These are phyloP conservation scores for Mimachlamys varia DNA, from an alignment of 2,888 invertebrate species.

Conservation along the genomic window DNA sequence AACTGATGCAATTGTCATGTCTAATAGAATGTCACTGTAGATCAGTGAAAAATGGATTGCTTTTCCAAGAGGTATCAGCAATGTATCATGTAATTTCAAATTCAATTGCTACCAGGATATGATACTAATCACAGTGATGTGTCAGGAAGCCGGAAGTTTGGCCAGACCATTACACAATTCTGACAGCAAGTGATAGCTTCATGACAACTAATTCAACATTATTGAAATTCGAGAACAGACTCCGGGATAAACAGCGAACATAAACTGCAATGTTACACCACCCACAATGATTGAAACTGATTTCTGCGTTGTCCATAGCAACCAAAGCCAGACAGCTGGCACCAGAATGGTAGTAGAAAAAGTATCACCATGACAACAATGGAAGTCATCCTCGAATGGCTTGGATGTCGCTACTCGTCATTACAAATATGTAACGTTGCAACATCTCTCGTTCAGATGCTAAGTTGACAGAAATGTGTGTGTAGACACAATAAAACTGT, in stretches of 20 bases:
- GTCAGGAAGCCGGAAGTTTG: background rate
- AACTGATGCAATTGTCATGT: background rate
- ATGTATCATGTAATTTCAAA: constrained; percentile 27
- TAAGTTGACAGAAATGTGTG: background rate
- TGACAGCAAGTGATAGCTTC: background rate
- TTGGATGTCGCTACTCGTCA: background rate
- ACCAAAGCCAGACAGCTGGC: background rate
- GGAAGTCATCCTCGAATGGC: background rate
- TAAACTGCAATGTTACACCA: constrained; percentile 5
- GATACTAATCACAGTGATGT: background rate
- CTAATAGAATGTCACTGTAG: background rate
- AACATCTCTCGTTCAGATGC: background rate
- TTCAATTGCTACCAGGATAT: background rate
- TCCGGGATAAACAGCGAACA: background rate
- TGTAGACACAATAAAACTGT: too few relatives aligned
- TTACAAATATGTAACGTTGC: background rate
- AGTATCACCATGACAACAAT: background rate
- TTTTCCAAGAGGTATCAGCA: constrained; percentile 16
- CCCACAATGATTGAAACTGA: background rate
- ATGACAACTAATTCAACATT: constrained; percentile 1
- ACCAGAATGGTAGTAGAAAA: background rate
- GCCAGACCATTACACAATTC: background rate
- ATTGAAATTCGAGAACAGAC: background rate
- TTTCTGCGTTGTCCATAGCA: background rate
- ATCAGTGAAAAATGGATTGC: background rate